Evolutionary conservation across 2,113 vertebrate genomes (phyloP).

Genomic region (Phodopus roborovskii): DNA sequence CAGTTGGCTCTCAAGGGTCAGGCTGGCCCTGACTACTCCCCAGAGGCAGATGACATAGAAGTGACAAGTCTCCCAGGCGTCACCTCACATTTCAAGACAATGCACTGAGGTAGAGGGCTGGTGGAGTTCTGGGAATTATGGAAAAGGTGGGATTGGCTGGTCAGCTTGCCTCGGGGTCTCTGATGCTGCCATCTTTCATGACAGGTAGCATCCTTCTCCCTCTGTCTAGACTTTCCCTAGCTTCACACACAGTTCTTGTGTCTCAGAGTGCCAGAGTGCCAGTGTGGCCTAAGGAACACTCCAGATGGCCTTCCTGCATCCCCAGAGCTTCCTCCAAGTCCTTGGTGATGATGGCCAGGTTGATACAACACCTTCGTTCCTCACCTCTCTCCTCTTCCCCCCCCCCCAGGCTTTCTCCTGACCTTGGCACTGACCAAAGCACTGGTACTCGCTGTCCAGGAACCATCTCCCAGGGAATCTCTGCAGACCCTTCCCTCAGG

Average conservation of each 20-base stretch:
- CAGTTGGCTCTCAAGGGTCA: rapidly evolving
- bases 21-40: not conserved
- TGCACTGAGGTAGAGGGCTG: rapidly evolving
- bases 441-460: constrained; percentile 91
- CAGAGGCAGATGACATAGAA: not conserved
- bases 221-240: not conserved
- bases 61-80: no score
- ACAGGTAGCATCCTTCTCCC: not conserved
- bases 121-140: not conserved
- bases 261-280: not conserved
- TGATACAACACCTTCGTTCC: rapidly evolving
- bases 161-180: not conserved
- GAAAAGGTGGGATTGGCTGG: not conserved
- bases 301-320: rapidly evolving
- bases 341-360: not conserved
- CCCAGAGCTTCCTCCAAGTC: not conserved
- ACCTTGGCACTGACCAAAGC: constrained; percentile 94
- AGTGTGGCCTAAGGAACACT: rapidly evolving
- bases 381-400: constrained; percentile 63
- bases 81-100: not conserved
- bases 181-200: not conserved
- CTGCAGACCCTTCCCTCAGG: constrained; percentile 86
- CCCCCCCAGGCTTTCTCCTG: constrained; percentile 92
- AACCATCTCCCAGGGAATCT: constrained; percentile 87
- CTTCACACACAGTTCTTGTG: rapidly evolving